These are phyloP conservation scores for Drosophila acutilabella DNA, from an alignment of 2,888 invertebrate species.

Conservation along the genomic window DNA sequence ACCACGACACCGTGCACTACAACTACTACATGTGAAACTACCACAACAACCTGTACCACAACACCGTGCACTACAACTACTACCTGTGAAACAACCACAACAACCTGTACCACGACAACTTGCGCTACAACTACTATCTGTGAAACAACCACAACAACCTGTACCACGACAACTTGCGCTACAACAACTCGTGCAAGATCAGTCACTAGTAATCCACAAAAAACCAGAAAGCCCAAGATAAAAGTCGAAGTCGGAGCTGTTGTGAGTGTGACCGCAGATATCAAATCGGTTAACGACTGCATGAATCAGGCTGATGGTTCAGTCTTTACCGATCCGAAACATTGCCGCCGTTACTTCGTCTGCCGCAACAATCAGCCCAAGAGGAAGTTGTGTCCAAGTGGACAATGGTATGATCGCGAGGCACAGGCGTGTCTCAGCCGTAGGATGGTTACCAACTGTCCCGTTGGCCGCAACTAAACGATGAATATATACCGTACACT, in stretches of 20 bases:
- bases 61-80: conserved; percentile 1
- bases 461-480: conserved; percentile 45
- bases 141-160: neutral
- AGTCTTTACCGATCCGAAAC: conserved; percentile 40
- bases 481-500: neutral
- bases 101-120: conserved; percentile 6
- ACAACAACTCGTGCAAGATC: neutral
- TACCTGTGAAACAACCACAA: neutral
- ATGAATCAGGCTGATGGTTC: conserved; percentile 41
- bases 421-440: conserved; percentile 30
- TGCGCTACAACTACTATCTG: conserved; percentile 20
- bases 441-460: conserved; percentile 49
- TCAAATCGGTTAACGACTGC: conserved; percentile 37
- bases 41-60: conserved; percentile 1
- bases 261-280: neutral
- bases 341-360: conserved; percentile 53
- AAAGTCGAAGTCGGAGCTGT: neutral
- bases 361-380: conserved; percentile 35
- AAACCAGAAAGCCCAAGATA: neutral
- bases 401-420: conserved; percentile 55
- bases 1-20: conserved; percentile 22
- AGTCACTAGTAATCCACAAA: neutral
- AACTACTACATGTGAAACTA: neutral
- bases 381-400: conserved; percentile 40
- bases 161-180: conserved; percentile 2